A percentile compares a stretch with the other conserved stretches of the same genome.
Conservation (phyloP, 2,113 vertebrate genomes). For the Hylia prasina region DNA sequence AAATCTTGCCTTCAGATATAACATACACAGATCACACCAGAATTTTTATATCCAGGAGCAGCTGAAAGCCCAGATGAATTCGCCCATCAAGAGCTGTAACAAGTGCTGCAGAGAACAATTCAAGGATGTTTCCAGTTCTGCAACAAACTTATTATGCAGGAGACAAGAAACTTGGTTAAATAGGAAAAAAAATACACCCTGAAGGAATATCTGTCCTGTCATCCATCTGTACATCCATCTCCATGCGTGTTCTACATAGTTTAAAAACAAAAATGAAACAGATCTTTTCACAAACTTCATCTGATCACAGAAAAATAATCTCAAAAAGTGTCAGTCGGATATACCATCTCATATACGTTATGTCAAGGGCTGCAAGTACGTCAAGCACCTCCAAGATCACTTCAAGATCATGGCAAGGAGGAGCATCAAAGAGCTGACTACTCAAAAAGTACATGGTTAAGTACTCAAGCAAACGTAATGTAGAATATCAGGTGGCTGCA, state of each 20-base stretch:
- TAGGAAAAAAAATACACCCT: neutral
- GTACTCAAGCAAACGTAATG: neutral
- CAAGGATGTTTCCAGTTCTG: neutral
- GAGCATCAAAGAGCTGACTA: neutral
- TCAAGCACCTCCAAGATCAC: neutral
- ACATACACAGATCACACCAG: neutral
- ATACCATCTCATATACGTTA: neutral
- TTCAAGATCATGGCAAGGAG: neutral
- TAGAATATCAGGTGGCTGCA: neutral
- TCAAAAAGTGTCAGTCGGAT: neutral
- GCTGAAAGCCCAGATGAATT: neutral
- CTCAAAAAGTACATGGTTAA: neutral
- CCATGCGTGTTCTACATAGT: fast-evolving
- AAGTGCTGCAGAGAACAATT: neutral
- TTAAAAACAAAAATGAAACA: neutral
- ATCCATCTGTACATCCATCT: neutral
- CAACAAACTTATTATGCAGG: neutral
- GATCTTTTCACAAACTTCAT: neutral
- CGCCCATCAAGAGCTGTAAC: neutral
- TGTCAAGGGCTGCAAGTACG: neutral
- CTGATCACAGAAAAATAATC: neutral
- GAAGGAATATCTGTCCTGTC: neutral
- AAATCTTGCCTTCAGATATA: neutral
- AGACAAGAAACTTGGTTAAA: neutral
- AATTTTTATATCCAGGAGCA: neutral